phyloP scores from a whole-genome alignment of 1,140 invertebrate species.

The Bombus pyrosoma region DNA sequence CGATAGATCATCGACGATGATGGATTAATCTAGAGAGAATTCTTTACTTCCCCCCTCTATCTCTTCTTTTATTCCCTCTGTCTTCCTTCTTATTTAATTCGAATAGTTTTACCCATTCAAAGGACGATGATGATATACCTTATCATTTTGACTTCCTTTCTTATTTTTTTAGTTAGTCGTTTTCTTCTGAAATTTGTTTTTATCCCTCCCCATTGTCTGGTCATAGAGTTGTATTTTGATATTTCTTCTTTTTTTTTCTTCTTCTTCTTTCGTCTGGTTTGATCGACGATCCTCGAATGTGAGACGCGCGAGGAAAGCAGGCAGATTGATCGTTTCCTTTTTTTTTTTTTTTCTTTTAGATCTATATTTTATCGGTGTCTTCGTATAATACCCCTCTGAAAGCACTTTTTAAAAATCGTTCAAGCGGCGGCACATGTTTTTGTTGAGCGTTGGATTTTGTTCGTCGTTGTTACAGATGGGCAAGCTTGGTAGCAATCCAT shows the following conservation, averaged over 20 bases:
- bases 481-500: constrained; percentile 91
- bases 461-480: constrained; percentile 87
- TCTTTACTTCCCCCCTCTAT: background rate
- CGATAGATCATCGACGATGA: constrained; percentile 45
- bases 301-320: constrained; percentile 57
- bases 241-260: background rate
- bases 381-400: constrained; percentile 41
- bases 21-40: constrained; percentile 1
- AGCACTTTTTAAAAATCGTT: constrained; percentile 22
- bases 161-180: background rate
- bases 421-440: constrained; percentile 30
- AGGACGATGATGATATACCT: background rate
- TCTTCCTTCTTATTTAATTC: background rate
- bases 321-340: constrained; percentile 36
- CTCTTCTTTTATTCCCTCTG: background rate
- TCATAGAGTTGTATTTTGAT: background rate
- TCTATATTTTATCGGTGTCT: constrained; percentile 58
- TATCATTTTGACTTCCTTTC: background rate
- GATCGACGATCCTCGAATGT: constrained; percentile 55
- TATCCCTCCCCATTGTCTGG: background rate
- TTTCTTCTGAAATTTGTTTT: background rate
- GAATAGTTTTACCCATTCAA: background rate
- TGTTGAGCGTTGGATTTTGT: constrained; percentile 74
- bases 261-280: constrained; percentile 21
- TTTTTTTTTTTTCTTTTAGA: constrained; percentile 28